Evolutionary conservation across 2,797 vertebrate species (phyloP), one percentile per base, ranked within the genome.

Genomic region (Adrianichthys oophorus): DNA sequence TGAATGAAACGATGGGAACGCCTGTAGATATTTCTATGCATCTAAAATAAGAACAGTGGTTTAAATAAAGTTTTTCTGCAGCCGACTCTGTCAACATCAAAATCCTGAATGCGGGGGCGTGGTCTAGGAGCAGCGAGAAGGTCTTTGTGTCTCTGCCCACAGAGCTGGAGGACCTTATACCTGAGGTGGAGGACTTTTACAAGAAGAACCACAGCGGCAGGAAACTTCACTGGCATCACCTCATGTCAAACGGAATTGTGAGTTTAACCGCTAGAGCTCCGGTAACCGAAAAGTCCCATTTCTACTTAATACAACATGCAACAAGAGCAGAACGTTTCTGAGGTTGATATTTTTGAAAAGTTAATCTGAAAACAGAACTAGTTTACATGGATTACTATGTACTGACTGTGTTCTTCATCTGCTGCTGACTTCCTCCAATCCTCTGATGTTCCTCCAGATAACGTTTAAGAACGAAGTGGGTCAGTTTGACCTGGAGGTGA

Each of bases 181-280:
- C 97, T 4, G 97, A 99, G 89, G 97, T 99, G 7, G 97, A 99
- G 84, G 97, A 99, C 65, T 99, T 99, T 81, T 99, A 99, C 80
- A 99, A 99, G 90, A 99, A 97, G 90, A 99, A 98, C 83, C 97
- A 99, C 88, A 99, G 96, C 19, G 97, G 97, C 83, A 92, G 97
- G 84, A 99, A 99, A 81, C 92, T 99, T 41, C 97, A 99, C 86
- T 99, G 97, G 97, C 97, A 99, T 70, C 97, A 99, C 83, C 95
- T 99, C 76, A 99, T 99, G 97, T 98, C 97, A 68, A 99, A 99
- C 59, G 97, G 97, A 91, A 98, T 99, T 78, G 97, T 99, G 88
- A 93, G 97, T 84, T 0, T 0, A 16, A 47, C 23, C 16, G 15
- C 6, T 0, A n/a, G 5, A n/a, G 41, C 26, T 26, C 7, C 5